Base-by-base conservation (phyloP, 1,140 invertebrate genomes). In the Drosophila subpulchrella region DNA sequence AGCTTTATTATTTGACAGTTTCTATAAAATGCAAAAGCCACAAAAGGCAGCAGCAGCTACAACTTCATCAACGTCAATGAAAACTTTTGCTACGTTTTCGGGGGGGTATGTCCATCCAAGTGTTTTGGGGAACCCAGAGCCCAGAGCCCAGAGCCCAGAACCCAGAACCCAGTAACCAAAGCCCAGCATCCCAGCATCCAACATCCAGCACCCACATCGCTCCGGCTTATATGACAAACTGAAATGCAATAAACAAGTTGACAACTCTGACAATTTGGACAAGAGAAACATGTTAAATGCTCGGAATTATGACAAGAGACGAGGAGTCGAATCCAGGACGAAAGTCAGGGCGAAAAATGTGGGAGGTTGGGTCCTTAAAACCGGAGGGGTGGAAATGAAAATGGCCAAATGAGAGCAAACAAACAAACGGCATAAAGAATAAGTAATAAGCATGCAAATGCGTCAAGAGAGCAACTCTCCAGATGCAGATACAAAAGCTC, bases 231-330 rank as follows among this genome's bases (percentile, higher is more conserved):
- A 73, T 78, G 76, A 78, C 75, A 78, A 78, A 78, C 73, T 74
- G 58, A 82, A 82, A 82, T 82, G 79, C 79, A 82, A 82, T 78
- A 82, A 82, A 82, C 79, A 82, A 82, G 73, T 82, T 82, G 79
- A 78, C 79, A 82, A 78, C 73, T 81, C 79, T 82, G 79, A 82
- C 67, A 82, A 74, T 82, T 82, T 82, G 80, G 79, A 82, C 68
- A 81, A 81, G 79, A 81, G 74, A 82, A 81, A 81, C 74, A 81
- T 81, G 79, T 81, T 81, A 81, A 81, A 81, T 81, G 78, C 78
- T 62, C 54, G 54, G 57, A 81, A 81, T 78, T 81, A 74, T 82
- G 79, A 81, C 79, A 77, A 73, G 78, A 59, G 71, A 76, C 78
- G 68, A 74, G 59, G 30, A 53, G 50, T 78, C 74, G 74, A 77